Evolutionary conservation across 2,113 vertebrate species (phyloP), one percentile per base, ranked within the genome.

Genomic region (Passer domesticus): DNA sequence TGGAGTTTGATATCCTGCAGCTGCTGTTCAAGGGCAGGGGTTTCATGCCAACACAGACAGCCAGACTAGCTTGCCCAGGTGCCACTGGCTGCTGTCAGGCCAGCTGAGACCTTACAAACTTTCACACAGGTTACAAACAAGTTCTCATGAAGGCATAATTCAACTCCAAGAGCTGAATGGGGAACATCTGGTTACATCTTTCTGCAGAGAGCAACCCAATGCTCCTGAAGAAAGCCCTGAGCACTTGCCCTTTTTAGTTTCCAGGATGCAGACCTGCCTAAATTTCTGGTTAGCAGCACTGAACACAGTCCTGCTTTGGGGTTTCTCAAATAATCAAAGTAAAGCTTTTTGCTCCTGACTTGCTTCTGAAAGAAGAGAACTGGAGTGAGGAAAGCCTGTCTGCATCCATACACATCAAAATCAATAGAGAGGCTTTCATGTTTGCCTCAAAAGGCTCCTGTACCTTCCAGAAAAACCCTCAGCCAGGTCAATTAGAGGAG

Each of bases 1-100:
- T 7, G 11, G 47, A 0, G 0, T 72, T 59, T 85, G 39, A 11
- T 12, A 7, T 23, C 12, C 23, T 7, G 1, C 49, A 90, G 63
- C 25, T 87, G 59, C 41, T 8, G 6, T 56, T 89, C 43, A 46
- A n/a, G 41, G 15, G 19, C 39, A 4, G 22, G 15, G 24, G 10
- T 52, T 72, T 79, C 20, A 24, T 83, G 50, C 55, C 79, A n/a
- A 39, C 35, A 4, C 0, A 74, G 31, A 2, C 0, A 3, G 43
- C 47, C 46, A 74, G 43, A 39, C 16, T 24, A 18, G 2, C 55
- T 90, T 76, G 39, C 62, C 62, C 5, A 19, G 15, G 28, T 68
- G 67, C 41, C 13, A 6, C 55, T 86, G 68, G 21, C 56, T 47
- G 41, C 59, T 87, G 52, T 18, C 60, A 56, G 70, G 49, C 44